Conservation (phyloP, 2,888 invertebrate species). For the Eustalomyia histrio region DNA sequence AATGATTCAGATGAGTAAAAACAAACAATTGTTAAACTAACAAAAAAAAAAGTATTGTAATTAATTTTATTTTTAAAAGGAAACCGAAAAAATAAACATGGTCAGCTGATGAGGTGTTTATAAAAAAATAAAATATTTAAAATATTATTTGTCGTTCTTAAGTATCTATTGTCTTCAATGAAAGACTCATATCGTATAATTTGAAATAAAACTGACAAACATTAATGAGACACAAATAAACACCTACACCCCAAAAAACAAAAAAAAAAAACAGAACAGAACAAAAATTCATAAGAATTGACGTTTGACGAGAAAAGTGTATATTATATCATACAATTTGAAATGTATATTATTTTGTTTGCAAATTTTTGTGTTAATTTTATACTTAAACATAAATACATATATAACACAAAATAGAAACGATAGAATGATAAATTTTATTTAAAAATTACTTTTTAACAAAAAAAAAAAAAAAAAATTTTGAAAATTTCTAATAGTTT, state of each 20-base stretch:
- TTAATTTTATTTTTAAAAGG: slow-evolving; percentile 47
- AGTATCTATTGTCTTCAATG: slow-evolving; percentile 26
- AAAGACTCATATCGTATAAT: slow-evolving; percentile 19
- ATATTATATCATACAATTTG: not conserved
- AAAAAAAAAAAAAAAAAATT: too few species aligned
- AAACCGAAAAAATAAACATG: slow-evolving; percentile 8
- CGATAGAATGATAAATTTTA: not conserved
- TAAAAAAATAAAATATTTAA: not conserved
- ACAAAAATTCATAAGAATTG: slow-evolving; percentile 21
- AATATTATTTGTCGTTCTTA: not conserved
- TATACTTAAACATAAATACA: not conserved
- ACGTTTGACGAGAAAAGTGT: slow-evolving; percentile 12
- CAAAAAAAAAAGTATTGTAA: slow-evolving; percentile 43
- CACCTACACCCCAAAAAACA: slow-evolving; percentile 34
- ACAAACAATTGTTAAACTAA: slow-evolving; percentile 33
- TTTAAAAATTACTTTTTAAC: not conserved
- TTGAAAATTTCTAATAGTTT: not conserved
- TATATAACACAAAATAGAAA: not conserved
- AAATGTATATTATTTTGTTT: not conserved
- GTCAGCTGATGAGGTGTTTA: slow-evolving; percentile 47
- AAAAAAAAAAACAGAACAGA: not conserved
- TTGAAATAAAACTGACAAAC: slow-evolving; percentile 21
- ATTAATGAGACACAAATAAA: slow-evolving; percentile 42
- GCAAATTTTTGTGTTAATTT: not conserved
- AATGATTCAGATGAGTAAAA: slow-evolving; percentile 35